Percentiles rank a stretch among this genome's conserved stretches.
phyloP scores from a whole-genome alignment of 2,797 vertebrate genomes.

The Ambastaia sidthimunki region DNA sequence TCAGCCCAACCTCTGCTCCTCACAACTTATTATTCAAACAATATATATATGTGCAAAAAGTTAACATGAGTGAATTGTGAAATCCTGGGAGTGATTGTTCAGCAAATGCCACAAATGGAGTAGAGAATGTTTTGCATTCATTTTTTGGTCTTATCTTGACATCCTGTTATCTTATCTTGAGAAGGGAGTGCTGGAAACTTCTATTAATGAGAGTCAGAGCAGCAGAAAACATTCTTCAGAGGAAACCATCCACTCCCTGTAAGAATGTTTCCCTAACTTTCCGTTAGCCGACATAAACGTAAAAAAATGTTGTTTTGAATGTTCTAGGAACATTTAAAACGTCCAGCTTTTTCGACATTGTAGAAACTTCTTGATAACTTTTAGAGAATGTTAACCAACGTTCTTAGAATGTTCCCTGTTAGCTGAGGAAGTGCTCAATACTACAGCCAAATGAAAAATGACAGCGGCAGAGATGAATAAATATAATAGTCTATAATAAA shows the following conservation, averaged over 20 bases:
- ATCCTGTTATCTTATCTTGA: slow-evolving; percentile 37
- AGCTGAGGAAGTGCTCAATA: not conserved
- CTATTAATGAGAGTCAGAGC: slow-evolving; percentile 21
- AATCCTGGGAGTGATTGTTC: too few relatives aligned
- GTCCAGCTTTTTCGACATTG: too few relatives aligned
- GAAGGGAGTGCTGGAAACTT: slow-evolving; percentile 15
- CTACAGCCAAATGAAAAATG: slow-evolving; percentile 2
- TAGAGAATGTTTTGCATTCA: not conserved
- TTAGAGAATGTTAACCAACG: too few relatives aligned
- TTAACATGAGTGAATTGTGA: not conserved
- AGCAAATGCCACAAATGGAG: not conserved
- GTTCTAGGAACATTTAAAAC: too few relatives aligned
- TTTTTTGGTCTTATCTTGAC: slow-evolving; percentile 40
- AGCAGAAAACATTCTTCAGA: slow-evolving; percentile 22
- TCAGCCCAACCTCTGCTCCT: too few relatives aligned
- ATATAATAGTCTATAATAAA: not conserved
- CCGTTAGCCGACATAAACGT: too few relatives aligned
- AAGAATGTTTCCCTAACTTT: too few relatives aligned
- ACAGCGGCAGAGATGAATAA: not conserved
- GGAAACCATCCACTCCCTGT: slow-evolving; percentile 10
- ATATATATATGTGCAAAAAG: not conserved
- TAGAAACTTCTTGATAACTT: too few relatives aligned
- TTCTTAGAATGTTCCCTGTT: too few relatives aligned
- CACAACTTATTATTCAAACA: not conserved
- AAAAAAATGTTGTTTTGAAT: too few relatives aligned